Base-by-base conservation (phyloP, 2,888 invertebrate species). In the Neoaliturus tenellus region DNA sequence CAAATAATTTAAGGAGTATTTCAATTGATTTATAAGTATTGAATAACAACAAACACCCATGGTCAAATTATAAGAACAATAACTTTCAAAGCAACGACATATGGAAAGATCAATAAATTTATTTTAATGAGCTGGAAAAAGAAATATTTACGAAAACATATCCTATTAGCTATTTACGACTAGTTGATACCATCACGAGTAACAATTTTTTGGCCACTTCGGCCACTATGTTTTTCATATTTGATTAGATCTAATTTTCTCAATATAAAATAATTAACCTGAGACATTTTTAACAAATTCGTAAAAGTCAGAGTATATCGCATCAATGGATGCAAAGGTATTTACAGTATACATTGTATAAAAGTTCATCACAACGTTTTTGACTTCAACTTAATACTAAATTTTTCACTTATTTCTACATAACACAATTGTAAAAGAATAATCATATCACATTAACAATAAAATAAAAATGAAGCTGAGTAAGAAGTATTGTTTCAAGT, bases 321-420 rank as follows among this genome's bases (percentile, higher is more conserved):
- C 28, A 28, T 28, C 62, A 28, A 4, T 62, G 62, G 17, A 31
- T 14, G 51, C 23, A 3, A 3, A 51, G 20, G 51, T 62, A 62
- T 62, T 28, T 62, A 62, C 62, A 62, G 31, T 62, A 28, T 62
- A 62, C 62, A 62, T 62, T 10, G 62, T 62, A 62, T 62, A 62
- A 62, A 62, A 62, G 62, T 62, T 31, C 71, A 71, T 71, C 71
- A 71, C 71, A 71, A 35, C 71, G 17, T 39, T 71, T 71, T 71
- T 71, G 71, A 71, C 71, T 62, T 62, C 8, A 62, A 62, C 62
- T 62, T 62, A 62, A 6, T 28, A 12, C 28, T 62, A 62, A 1
- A n/a, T 28, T 20, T 23, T 51, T 62, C 20, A 12, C 62, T 62
- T 62, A 62, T 28, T 51, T 8, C 62, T 62, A 28, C 20, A 62